Conservation (phyloP, 92 coral and sea anemone species). For the Nematostella vectensis region DNA sequence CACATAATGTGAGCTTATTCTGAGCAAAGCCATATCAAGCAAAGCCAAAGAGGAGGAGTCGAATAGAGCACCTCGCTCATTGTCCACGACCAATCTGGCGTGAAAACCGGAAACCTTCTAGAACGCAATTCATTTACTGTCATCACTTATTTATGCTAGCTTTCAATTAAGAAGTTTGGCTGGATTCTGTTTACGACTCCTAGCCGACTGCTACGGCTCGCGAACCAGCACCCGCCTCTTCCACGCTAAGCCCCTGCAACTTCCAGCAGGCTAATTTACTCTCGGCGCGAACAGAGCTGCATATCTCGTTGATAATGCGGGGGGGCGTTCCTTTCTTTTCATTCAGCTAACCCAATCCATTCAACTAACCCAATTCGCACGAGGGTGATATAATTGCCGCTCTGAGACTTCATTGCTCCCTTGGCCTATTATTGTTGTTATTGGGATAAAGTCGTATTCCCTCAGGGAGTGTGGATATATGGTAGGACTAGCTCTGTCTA, state of each 20-base stretch:
- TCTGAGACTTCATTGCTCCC: conserved; percentile 15
- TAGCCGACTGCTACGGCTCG: no score
- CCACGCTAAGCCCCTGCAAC: no score
- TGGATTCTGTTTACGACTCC: no score
- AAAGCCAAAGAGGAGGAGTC: conserved; percentile 27
- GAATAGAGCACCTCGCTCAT: conserved; percentile 14
- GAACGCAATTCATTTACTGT: conserved; percentile 19
- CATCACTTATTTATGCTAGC: not conserved
- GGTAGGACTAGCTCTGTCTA: conserved; percentile 42
- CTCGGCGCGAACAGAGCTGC: conserved; percentile 38
- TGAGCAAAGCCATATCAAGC: conserved; percentile 18
- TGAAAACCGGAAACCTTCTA: conserved; percentile 35
- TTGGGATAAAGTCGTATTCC: conserved; percentile 62
- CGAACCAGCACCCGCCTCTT: no score
- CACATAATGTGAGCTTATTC: conserved; percentile 41
- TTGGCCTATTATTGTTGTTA: conserved; percentile 28
- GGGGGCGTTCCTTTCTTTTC: conserved; percentile 73
- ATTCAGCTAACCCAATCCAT: conserved; percentile 72
- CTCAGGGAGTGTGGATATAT: conserved; percentile 63
- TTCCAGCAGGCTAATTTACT: no score
- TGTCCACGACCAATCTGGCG: conserved; percentile 22
- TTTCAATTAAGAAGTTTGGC: no score
- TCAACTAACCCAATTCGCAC: conserved; percentile 47
- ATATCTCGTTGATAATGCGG: conserved; percentile 61
- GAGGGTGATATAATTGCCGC: conserved; percentile 20